phyloP scores from a whole-genome alignment of 1,140 invertebrate species.

The Brachionus rotundiformis region DNA sequence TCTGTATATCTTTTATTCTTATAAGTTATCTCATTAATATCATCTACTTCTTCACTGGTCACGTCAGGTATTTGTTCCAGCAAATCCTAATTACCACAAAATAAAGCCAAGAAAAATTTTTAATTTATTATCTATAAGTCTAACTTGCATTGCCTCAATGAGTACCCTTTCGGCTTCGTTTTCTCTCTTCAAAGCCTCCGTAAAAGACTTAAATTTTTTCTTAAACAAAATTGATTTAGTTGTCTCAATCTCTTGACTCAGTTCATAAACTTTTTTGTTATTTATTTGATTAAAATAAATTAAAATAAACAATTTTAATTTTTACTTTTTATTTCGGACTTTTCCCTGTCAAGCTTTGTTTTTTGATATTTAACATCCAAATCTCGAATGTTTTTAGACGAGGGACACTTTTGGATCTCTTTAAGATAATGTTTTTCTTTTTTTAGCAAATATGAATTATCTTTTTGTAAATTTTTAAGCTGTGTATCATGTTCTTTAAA shows the following conservation, averaged over 20 bases:
- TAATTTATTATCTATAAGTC: not conserved
- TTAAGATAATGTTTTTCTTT: conserved; percentile 10
- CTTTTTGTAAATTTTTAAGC: not conserved
- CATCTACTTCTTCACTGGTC: conserved; percentile 39
- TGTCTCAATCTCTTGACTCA: conserved; percentile 1
- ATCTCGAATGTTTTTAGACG: conserved; percentile 29
- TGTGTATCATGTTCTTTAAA: conserved; percentile 48
- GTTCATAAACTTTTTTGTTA: conserved; percentile 20
- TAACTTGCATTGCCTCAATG: conserved; percentile 28
- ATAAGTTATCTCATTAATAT: conserved; percentile 43
- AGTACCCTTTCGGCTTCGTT: conserved; percentile 45
- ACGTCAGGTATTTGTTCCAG: conserved; percentile 45
- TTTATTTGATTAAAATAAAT: not conserved
- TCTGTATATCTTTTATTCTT: conserved; percentile 21
- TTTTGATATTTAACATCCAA: conserved; percentile 14
- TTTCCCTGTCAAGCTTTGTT: conserved; percentile 31
- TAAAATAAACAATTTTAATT: not conserved
- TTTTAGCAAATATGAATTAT: not conserved
- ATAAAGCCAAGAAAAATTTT: not conserved
- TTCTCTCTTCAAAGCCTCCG: conserved; percentile 21
- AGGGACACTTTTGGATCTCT: conserved; percentile 35
- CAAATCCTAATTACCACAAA: not conserved
- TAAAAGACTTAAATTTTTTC: conserved; percentile 12
- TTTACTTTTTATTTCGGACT: conserved; percentile 38
- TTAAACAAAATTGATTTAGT: conserved; percentile 43